These are phyloP conservation scores for Cossypha niveicapilla DNA, from an alignment of 2,797 vertebrate species.

Conservation along the genomic window DNA sequence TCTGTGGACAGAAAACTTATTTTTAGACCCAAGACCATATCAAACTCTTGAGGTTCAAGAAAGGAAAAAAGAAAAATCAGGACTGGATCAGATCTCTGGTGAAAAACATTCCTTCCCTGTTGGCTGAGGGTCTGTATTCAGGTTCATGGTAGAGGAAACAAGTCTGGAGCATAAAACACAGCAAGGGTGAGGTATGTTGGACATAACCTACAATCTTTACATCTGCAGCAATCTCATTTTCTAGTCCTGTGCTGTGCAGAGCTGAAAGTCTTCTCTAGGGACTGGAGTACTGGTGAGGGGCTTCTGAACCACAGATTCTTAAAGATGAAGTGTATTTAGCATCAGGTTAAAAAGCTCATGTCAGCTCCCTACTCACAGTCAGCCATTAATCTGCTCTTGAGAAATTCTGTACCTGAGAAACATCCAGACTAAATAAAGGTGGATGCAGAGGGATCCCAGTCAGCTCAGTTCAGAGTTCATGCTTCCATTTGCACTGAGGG, in stretches of 20 bases:
- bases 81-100: background rate
- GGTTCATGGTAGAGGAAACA: background rate
- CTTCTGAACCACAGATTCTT: background rate
- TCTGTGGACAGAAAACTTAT: background rate
- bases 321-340: background rate
- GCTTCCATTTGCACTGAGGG: background rate
- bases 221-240: background rate
- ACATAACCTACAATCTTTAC: background rate
- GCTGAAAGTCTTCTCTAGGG: background rate
- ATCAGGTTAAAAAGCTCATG: background rate
- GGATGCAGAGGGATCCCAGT: background rate
- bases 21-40: background rate
- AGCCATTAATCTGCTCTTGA: background rate
- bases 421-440: background rate
- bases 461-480: background rate
- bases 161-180: background rate
- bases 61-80: background rate
- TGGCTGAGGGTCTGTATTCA: background rate
- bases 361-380: background rate
- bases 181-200: background rate
- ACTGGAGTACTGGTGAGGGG: background rate
- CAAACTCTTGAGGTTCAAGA: background rate
- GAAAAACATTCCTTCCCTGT: background rate
- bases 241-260: background rate
- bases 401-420: background rate